These are phyloP conservation scores for Sinocyclocheilus maitianheensis DNA, from an alignment of 2,113 vertebrate species.

Conservation along the genomic window DNA sequence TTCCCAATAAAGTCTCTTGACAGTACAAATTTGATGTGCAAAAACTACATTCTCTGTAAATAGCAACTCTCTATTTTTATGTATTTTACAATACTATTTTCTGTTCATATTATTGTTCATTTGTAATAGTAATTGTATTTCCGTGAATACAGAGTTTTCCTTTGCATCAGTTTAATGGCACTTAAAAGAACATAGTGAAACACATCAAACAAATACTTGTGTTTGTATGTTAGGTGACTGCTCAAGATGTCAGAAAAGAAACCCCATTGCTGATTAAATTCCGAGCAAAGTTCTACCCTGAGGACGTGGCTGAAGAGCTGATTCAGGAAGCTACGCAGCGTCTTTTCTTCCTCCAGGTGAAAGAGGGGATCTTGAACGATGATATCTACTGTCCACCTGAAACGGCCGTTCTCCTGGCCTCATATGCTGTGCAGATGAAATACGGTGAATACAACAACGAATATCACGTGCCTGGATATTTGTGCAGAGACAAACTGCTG, in stretches of 20 bases:
- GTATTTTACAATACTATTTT: no score
- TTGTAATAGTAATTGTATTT: no score
- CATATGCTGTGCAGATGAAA: constrained; percentile 93
- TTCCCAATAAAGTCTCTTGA: no score
- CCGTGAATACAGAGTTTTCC: no score
- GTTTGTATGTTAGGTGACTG: constrained; percentile 80
- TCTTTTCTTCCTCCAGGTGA: constrained; percentile 91
- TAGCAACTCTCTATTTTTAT: no score
- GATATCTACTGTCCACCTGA: constrained; percentile 97
- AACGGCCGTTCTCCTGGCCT: constrained; percentile 92
- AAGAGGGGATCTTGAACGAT: constrained; percentile 82
- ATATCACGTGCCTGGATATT: constrained; percentile 87
- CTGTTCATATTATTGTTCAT: no score
- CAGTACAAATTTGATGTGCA: no score
- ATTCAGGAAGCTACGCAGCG: constrained; percentile 96
- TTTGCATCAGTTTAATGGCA: no score
- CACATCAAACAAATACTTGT: neutral
- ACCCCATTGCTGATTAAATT: constrained; percentile 94
- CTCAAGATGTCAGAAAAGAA: constrained; percentile 92
- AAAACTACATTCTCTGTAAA: no score
- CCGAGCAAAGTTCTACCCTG: constrained; percentile 94
- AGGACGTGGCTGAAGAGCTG: constrained; percentile 93
- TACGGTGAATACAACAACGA: constrained; percentile 90
- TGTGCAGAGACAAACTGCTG: constrained; percentile 88
- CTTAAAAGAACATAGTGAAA: neutral